Base-by-base conservation (phyloP, 35 echinoderm and acorn worm genomes). In the Ophiothrix spiculata region DNA sequence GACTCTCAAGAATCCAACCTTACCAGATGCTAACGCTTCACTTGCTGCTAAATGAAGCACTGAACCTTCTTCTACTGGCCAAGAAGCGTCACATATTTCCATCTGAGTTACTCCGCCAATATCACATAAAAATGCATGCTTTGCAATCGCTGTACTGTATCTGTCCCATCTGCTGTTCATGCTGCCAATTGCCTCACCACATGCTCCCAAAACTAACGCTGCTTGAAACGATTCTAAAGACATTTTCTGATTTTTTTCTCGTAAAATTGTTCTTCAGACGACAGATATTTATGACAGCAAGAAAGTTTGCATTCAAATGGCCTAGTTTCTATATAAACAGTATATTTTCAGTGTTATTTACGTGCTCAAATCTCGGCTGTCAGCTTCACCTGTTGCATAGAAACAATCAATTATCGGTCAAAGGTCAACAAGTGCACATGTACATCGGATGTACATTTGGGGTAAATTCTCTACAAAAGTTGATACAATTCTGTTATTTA, bases 181-280 rank as follows among this genome's bases (percentile, higher is more conserved):
- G 64, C 38, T 81, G 31, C 64, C 94, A 82, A 86, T 77, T 64
- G 85, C 77, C 36, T 84, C 86, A 32, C 90, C 94, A 49, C 60
- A 60, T 1, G 79, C 83, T 38, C 86, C 76, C 34, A 97, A 75
- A 83, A 92, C 83, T 34, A 97, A 39, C 16, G 94, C 74, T 37
- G 94, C 90, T 82, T 97, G 94, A 56, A 92, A 97, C 6, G 90
- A 85, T 82, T 97, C 94, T 1, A 97, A 83, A 42, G 94, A 97
- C 90, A 95, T 90, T 77, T 83, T 83, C 6, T 69, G 17, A 2
- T 6, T 10, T 69, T 69, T 69, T 69, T 25, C 16, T 49, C 25
- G 21, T 41, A 19, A 35, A 39, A 40, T 19, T 40, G 63, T 34
- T 31, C 32, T 33, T 4, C 17, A 11, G 32, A 32, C 31, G 31